Conservation (phyloP, 2,797 vertebrate genomes). For the Pelodytes ibericus region DNA sequence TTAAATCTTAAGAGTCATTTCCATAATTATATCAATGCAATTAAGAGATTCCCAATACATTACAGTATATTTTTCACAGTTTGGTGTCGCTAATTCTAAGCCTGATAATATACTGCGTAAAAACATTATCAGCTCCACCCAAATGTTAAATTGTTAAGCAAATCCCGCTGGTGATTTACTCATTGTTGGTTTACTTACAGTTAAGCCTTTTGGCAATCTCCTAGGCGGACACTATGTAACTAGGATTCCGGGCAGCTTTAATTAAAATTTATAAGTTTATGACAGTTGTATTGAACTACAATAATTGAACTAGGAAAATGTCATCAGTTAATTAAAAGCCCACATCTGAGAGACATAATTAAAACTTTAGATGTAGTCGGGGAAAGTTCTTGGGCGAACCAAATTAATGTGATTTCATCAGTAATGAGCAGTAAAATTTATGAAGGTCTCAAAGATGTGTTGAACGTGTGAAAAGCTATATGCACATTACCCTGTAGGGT, state of each 20-base stretch:
- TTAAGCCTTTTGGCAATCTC: constrained; percentile 74
- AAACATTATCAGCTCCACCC: constrained; percentile 71
- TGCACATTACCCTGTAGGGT: too few relatives aligned
- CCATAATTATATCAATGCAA: not conserved
- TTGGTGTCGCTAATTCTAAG: constrained; percentile 61
- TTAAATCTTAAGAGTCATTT: not conserved
- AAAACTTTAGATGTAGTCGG: constrained; percentile 68
- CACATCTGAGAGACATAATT: constrained; percentile 70
- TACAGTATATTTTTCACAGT: constrained; percentile 10
- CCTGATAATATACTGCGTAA: constrained; percentile 62
- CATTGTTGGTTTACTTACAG: constrained; percentile 70
- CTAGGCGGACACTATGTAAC: constrained; percentile 64
- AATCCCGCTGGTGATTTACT: constrained; percentile 70
- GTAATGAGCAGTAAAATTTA: constrained; percentile 52
- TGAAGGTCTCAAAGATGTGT: constrained; percentile 5
- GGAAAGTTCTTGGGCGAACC: constrained; percentile 59
- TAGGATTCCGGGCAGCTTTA: constrained; percentile 57
- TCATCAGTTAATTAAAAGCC: constrained; percentile 76
- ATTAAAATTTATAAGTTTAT: constrained; percentile 62
- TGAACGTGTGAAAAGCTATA: not conserved
- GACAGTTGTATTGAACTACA: constrained; percentile 71
- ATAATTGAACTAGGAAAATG: constrained; percentile 72
- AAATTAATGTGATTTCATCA: constrained; percentile 61
- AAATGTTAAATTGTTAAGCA: constrained; percentile 75
- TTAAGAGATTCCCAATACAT: constrained; percentile 4